Evolutionary conservation across 37 sponge, comb jelly and placozoan species (phyloP), one percentile per base, ranked within the genome.

Genomic region (Beroe forskalii): DNA sequence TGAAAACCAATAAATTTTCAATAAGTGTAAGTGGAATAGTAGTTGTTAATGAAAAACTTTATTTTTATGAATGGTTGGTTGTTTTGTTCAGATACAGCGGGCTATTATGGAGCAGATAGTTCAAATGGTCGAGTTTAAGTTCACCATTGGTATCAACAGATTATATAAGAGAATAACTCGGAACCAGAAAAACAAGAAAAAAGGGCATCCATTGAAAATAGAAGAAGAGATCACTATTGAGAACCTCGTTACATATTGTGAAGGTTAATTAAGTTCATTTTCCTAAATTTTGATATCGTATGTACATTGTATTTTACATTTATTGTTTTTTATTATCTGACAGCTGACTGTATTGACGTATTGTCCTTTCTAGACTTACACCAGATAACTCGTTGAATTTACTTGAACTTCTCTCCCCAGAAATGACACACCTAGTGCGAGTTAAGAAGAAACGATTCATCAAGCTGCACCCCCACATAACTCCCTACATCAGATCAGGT

Each of bases 121-220:
- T 4, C 66, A 63, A 63, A 63, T 63, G 66, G 2, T 63, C 28
- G 66, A 63, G 66, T 63, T 63, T 63, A 63, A 20, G 66, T 63
- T 63, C n/a, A 63, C 66, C 4, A 63, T 63, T 20, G 66, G 66
- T 63, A 63, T 63, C 14, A 63, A 63, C 66, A 63, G 25, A 20
- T 20, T 63, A 8, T 63, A 63, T 19, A 63, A 63, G 25, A 30
- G 66, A 63, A 63, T 63, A 24, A 63, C 66, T 4, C 20, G 66
- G 25, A 63, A 63, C 25, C 66, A 63, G 25, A 63, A 63, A 30
- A 63, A 63, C 25, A 63, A 63, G 66, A 63, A 20, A 19, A 63
- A 63, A 30, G 25, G 25, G 20, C 66, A 63, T 30, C 66, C 66
- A 28, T 30, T 63, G 9, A 63, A 63, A 20, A 63, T 63, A 63